Base-by-base conservation (phyloP, 2,888 invertebrate genomes). In the Chalcosyrphus nemorum region DNA sequence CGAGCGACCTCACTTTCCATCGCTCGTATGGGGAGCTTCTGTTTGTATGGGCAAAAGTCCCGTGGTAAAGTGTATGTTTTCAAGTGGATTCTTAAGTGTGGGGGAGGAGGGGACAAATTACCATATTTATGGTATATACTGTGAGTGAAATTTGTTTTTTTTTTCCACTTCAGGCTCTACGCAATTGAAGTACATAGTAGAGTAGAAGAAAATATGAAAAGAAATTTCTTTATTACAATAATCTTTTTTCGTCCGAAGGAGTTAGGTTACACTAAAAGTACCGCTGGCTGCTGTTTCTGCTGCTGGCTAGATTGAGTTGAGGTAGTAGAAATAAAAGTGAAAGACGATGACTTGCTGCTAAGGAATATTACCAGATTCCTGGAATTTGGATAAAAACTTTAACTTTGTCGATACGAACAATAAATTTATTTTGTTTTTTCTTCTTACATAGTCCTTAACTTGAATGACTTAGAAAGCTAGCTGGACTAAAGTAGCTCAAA, bases 111-210 rank as follows among this genome's bases (percentile, higher is more conserved):
- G 61, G 56, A 70, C 63, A 75, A 75, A 81, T 70, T 81, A 75
- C 68, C 81, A 75, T 81, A 63, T 75, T 81, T 70, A 75, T 81
- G 70, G 57, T 65, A 50, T 70, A 75, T 65, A 24, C n/a, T n/a
- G n/a, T 41, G 9, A 81, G 63, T 70, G 38, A 77, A 71, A 77
- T 71, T 77, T 71, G 63, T 70, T 77, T 70, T 71, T 61, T 32
- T 63, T 71, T 61, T 32, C 70, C 63, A 71, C 63, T 63, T 71
- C n/a, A 71, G 19, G 29, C 63, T 45, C 27, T 56, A 29, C 61
- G 54, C 68, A 54, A 57, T 54, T 56, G 35, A 74, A 81, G 63
- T 70, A n/a, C n/a, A n/a, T n/a, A n/a, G n/a, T n/a, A n/a, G n/a
- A n/a, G n/a, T n/a, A n/a, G 70, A 19, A 43, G 32, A 32, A 66